phyloP scores from a whole-genome alignment of 2,113 vertebrate species.

The Chascanopsetta lugubris region DNA sequence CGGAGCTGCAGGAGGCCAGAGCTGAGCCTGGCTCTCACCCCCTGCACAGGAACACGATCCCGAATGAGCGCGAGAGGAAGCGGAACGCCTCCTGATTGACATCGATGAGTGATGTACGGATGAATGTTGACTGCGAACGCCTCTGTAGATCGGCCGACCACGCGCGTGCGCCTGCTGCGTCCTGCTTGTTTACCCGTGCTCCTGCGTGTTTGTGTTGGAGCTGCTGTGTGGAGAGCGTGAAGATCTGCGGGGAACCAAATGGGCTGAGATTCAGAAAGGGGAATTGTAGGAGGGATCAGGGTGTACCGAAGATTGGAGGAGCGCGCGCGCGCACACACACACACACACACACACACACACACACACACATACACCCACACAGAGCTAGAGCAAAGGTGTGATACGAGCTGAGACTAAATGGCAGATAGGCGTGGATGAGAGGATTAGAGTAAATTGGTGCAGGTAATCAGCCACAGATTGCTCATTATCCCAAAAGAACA shows the following conservation, averaged over 20 bases:
- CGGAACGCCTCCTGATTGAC: slow-evolving; percentile 21
- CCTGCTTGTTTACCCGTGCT: neutral
- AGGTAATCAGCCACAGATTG: slow-evolving; percentile 18
- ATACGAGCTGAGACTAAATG: slow-evolving; percentile 3
- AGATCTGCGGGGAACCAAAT: neutral
- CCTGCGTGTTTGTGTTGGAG: neutral
- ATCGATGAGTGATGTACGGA: slow-evolving; percentile 3
- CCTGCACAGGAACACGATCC: slow-evolving; percentile 14
- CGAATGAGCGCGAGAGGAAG: slow-evolving; percentile 29
- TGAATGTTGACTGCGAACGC: slow-evolving; percentile 1
- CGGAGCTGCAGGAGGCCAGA: slow-evolving; percentile 10
- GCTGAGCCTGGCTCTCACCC: neutral
- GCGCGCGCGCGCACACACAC: neutral
- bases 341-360: slow-evolving; percentile 1
- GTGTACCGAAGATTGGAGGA: neutral
- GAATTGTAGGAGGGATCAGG: slow-evolving; percentile 15
- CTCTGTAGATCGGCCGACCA: slow-evolving; percentile 27
- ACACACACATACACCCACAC: neutral
- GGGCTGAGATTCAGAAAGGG: neutral
- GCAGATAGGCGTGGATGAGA: slow-evolving; percentile 7
- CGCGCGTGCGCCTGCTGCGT: neutral
- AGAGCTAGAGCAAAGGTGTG: neutral
- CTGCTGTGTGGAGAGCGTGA: neutral
- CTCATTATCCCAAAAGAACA: slow-evolving; percentile 22
- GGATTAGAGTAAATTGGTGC: slow-evolving; percentile 16